Conservation (phyloP, 1,140 invertebrate species). For the Gonioctena quinquepunctata region DNA sequence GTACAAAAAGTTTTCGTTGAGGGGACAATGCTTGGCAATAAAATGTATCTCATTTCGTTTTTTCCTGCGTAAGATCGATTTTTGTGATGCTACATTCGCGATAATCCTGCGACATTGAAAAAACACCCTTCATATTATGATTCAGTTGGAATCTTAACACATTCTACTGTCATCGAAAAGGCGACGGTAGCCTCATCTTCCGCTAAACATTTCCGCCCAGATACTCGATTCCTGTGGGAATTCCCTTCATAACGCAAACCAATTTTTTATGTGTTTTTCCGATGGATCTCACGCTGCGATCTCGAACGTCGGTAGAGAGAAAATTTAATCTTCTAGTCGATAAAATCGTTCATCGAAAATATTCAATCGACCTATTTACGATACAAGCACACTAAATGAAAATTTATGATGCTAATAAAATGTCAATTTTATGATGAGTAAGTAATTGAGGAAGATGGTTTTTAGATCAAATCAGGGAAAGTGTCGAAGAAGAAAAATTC, state of each 20-base stretch:
- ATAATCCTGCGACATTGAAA: no score
- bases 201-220: neutral
- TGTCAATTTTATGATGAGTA: neutral
- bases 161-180: no score
- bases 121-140: no score
- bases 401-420: neutral
- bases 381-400: neutral
- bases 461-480: neutral
- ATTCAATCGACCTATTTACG: neutral
- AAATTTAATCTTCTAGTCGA: neutral
- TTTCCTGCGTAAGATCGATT: no score
- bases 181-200: neutral
- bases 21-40: no score
- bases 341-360: neutral
- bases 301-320: neutral
- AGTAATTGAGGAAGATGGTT: neutral
- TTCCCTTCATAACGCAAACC: neutral
- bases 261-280: neutral
- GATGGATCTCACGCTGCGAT: neutral
- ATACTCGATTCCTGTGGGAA: neutral
- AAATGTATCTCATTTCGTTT: no score
- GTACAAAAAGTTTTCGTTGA: no score
- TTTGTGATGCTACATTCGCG: no score
- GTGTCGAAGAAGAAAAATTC: neutral
- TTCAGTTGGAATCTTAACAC: no score